These are phyloP conservation scores for Botia kubotai DNA, from an alignment of 2,797 vertebrate species.

Conservation along the genomic window DNA sequence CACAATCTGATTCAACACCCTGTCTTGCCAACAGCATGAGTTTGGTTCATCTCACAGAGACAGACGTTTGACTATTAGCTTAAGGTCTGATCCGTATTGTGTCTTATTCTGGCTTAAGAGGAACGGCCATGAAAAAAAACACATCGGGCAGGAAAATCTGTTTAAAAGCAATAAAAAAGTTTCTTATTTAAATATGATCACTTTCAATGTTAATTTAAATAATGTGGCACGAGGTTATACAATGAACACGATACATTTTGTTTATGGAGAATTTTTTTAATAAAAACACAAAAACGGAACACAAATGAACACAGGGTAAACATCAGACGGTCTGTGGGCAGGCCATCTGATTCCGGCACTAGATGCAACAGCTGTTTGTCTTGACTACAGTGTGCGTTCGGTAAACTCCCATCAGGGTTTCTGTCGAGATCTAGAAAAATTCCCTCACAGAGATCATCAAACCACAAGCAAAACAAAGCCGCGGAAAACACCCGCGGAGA, in stretches of 20 bases:
- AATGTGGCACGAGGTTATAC: too few relatives aligned
- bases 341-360: conserved; percentile 1
- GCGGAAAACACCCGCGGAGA: not conserved
- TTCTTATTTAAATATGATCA: not conserved
- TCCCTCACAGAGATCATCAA: conserved; percentile 1
- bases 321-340: not conserved
- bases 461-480: conserved; percentile 51
- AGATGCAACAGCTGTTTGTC: not conserved
- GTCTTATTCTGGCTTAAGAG: not conserved
- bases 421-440: conserved; percentile 4
- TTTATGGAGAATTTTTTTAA: too few relatives aligned
- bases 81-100: conserved; percentile 5
- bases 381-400: conserved; percentile 5
- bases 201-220: too few relatives aligned
- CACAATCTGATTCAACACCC: not conserved
- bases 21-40: not conserved
- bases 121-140: not conserved
- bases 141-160: not conserved
- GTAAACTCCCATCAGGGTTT: conserved; percentile 4
- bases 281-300: too few relatives aligned
- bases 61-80: not conserved
- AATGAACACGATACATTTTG: too few relatives aligned
- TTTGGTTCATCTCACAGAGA: not conserved
- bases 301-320: not conserved
- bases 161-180: not conserved